phyloP scores from a whole-genome alignment of 2,797 vertebrate genomes.

The Anolis apletophallus region DNA sequence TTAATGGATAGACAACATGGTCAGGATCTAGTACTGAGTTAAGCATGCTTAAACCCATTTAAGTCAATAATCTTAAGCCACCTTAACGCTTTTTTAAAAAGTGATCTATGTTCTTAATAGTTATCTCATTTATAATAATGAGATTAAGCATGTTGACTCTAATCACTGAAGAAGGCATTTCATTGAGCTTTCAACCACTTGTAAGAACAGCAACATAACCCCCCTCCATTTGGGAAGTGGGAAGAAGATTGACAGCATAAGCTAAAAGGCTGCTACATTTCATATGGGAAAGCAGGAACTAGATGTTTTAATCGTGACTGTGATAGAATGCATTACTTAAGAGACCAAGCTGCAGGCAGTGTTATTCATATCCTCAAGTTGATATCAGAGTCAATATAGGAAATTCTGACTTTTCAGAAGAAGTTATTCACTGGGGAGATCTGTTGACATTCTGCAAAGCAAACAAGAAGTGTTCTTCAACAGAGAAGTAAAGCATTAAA shows the following conservation, averaged over 20 bases:
- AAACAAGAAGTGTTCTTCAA: slow-evolving; percentile 64
- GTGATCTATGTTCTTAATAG: background rate
- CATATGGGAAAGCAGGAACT: background rate
- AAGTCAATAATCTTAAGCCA: background rate
- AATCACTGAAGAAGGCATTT: background rate
- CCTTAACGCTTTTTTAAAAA: background rate
- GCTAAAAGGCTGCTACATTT: slow-evolving; percentile 4
- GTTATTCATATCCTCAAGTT: slow-evolving; percentile 54
- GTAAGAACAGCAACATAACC: background rate
- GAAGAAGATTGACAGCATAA: background rate
- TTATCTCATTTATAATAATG: slow-evolving; percentile 10
- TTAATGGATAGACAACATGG: background rate
- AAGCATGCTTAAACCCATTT: background rate
- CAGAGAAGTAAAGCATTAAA: slow-evolving; percentile 67
- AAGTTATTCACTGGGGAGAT: slow-evolving; percentile 61
- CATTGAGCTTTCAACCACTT: background rate
- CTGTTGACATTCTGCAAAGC: slow-evolving; percentile 68
- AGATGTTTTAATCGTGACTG: slow-evolving; percentile 39
- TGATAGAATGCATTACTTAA: slow-evolving; percentile 38
- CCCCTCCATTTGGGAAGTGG: background rate
- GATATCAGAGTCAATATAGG: slow-evolving; percentile 57
- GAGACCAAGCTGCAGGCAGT: slow-evolving; percentile 47
- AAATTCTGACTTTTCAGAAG: slow-evolving; percentile 56
- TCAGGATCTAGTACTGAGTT: background rate
- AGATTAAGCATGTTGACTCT: background rate